phyloP scores from a whole-genome alignment of 2,888 invertebrate species.

The Standfussiana lucernea region DNA sequence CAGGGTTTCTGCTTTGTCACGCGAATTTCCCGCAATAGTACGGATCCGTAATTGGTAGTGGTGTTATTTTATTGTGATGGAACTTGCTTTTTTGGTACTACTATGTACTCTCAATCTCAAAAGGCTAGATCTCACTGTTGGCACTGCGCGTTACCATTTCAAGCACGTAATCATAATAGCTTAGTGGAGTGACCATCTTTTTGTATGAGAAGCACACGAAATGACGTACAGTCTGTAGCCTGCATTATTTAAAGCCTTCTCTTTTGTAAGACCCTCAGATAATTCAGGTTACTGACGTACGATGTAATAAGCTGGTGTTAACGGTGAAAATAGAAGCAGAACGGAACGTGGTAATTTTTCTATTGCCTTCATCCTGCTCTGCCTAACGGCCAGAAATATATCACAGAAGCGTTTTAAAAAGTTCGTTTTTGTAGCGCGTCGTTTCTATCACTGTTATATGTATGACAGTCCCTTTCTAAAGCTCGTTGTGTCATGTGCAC shows the following conservation, averaged over 20 bases:
- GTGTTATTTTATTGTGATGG: constrained; percentile 2
- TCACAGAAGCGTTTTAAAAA: neutral
- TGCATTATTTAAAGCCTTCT: neutral
- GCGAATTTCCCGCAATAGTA: constrained; percentile 8
- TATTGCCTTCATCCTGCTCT: neutral
- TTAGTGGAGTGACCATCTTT: neutral
- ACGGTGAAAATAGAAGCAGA: constrained; percentile 2
- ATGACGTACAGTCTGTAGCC: neutral
- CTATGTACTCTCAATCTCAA: neutral
- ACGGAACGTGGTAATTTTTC: neutral
- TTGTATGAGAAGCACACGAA: neutral
- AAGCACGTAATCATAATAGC: neutral
- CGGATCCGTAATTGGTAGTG: neutral
- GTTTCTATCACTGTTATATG: neutral
- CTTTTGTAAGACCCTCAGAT: neutral
- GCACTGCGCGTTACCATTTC: neutral
- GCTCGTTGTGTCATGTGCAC: neutral
- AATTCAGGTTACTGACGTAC: neutral
- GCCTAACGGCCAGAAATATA: neutral
- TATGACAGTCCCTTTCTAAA: neutral
- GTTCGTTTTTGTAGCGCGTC: neutral
- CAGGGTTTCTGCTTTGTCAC: neutral
- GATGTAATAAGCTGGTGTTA: neutral
- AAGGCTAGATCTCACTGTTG: neutral
- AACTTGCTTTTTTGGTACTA: neutral